Percentiles rank a stretch among this genome's conserved stretches.
Evolutionary conservation across 2,888 invertebrate genomes (phyloP).

Genomic region (Gymnoscelis rufifasciata): DNA sequence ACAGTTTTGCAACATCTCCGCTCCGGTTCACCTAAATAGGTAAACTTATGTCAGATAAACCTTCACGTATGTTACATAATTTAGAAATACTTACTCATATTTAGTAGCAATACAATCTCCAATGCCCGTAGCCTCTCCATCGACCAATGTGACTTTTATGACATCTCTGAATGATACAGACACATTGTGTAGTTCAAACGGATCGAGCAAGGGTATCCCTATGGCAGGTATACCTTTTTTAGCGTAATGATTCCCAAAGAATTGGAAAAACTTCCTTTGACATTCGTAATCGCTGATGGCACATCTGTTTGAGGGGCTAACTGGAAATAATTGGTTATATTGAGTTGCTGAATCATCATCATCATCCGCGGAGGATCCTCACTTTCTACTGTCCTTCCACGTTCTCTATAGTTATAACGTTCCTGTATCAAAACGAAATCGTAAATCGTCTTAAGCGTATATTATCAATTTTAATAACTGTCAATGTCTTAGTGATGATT

Average conservation of each 20-base stretch:
- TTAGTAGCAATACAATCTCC: conserved; percentile 37
- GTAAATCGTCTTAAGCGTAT: too few species aligned
- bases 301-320: conserved; percentile 34
- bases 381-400: too few species aligned
- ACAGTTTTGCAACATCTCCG: too few species aligned
- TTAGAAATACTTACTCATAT: conserved; percentile 25
- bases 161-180: conserved; percentile 30
- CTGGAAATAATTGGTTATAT: conserved; percentile 8
- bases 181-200: conserved; percentile 30
- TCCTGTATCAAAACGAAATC: too few species aligned
- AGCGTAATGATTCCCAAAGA: conserved; percentile 27
- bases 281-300: conserved; percentile 35
- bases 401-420: too few species aligned
- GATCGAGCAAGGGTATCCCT: conserved; percentile 41
- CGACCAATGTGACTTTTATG: conserved; percentile 35
- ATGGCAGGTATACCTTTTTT: conserved; percentile 40
- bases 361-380: too few species aligned
- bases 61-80: too few species aligned
- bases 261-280: conserved; percentile 29
- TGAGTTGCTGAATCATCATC: too few species aligned
- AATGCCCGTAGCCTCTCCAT: conserved; percentile 41
- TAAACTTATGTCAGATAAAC: too few species aligned
- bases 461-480: too few species aligned
- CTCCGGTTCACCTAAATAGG: too few species aligned
- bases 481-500: too few species aligned